phyloP scores from a whole-genome alignment of 2,888 invertebrate genomes.

The Alitta virens region DNA sequence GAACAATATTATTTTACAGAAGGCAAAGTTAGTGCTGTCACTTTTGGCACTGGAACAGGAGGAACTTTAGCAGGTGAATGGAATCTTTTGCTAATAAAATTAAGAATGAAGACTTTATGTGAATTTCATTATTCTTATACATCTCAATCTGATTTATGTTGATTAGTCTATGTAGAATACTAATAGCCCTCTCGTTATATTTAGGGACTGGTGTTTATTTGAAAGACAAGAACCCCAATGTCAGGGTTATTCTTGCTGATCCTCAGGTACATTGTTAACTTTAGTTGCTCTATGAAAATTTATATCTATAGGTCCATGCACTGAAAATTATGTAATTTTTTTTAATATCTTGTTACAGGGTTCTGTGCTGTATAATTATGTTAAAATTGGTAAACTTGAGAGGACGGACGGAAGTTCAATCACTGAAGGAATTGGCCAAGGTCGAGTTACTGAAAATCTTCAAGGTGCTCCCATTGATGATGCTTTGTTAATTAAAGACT shows the following conservation, averaged over 20 bases:
- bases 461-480: conserved; percentile 55
- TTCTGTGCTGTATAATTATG: conserved; percentile 54
- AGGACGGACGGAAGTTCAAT: conserved; percentile 52
- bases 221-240: conserved; percentile 52
- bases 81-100: not conserved
- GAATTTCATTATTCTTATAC: too few species aligned
- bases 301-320: too few species aligned
- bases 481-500: conserved; percentile 47
- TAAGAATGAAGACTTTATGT: too few species aligned
- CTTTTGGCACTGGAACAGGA: conserved; percentile 56
- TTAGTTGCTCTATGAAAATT: too few species aligned
- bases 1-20: conserved; percentile 26
- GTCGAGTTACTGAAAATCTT: conserved; percentile 55
- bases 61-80: conserved; percentile 51
- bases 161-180: too few species aligned
- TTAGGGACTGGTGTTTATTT: conserved; percentile 42
- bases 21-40: conserved; percentile 53
- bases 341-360: conserved; percentile 40
- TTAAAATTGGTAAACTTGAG: conserved; percentile 53
- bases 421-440: conserved; percentile 57
- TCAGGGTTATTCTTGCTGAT: conserved; percentile 48
- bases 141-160: too few species aligned
- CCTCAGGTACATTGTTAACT: conserved; percentile 32
- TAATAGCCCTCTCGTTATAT: too few species aligned
- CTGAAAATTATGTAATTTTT: too few species aligned